phyloP scores from a whole-genome alignment of 2,888 invertebrate genomes.

The Lamellibrachia satsuma region DNA sequence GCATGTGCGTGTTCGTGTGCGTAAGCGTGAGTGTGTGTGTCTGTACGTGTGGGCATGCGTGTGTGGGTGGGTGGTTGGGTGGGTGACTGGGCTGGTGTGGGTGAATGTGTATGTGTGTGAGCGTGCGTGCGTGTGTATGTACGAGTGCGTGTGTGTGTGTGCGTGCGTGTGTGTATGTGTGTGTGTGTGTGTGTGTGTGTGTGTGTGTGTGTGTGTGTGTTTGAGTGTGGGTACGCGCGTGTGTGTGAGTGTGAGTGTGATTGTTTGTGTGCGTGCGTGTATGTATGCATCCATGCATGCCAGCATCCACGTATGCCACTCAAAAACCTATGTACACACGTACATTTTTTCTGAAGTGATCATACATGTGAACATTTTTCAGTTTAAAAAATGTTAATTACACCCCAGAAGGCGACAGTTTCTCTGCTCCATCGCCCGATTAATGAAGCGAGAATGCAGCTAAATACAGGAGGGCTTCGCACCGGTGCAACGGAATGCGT shows the following conservation, averaged over 20 bases:
- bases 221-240: neutral
- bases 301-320: neutral
- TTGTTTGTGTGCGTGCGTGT: neutral
- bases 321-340: neutral
- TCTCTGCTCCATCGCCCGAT: neutral
- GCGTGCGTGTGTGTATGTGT: neutral
- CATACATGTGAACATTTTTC: neutral
- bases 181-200: neutral
- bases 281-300: neutral
- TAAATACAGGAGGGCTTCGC: neutral
- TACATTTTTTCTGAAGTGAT: neutral
- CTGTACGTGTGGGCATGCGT: neutral
- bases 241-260: neutral
- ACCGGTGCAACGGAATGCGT: neutral
- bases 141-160: neutral
- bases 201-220: neutral
- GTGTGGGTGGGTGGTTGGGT: neutral
- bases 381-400: neutral
- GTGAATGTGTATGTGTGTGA: neutral
- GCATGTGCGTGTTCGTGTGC: no score
- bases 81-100: neutral
- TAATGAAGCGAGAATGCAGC: neutral
- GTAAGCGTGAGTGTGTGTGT: neutral
- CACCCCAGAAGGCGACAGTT: neutral
- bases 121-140: neutral